Conservation (phyloP, 2,113 vertebrate species). For the Diglossa brunneiventris region DNA sequence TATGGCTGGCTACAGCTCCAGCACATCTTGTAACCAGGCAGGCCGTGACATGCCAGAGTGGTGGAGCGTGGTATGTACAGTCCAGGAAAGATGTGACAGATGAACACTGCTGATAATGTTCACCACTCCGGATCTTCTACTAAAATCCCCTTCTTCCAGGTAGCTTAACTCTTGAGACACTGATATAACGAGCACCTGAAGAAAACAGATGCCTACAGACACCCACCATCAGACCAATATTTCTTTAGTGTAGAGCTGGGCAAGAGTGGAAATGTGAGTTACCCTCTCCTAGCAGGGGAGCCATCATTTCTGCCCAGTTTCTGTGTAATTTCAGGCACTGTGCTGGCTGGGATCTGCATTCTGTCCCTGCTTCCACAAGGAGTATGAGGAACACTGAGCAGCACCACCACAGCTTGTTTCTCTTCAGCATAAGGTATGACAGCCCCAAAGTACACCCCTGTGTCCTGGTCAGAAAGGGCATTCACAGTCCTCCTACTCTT, state of each 20-base stretch:
- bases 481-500: not conserved
- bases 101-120: conserved; percentile 32
- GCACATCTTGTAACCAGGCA: conserved; percentile 58
- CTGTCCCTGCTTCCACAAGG: not conserved
- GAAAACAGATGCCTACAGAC: not conserved
- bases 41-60: conserved; percentile 46
- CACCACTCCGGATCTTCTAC: not conserved
- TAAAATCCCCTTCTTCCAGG: conserved; percentile 33
- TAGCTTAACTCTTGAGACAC: conserved; percentile 52
- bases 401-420: not conserved
- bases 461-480: not conserved
- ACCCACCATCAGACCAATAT: not conserved
- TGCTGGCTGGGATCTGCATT: not conserved
- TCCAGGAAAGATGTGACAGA: conserved; percentile 54
- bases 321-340: not conserved
- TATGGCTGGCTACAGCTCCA: conserved; percentile 26
- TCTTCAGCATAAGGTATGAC: not conserved
- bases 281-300: not conserved
- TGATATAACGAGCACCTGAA: not conserved
- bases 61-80: conserved; percentile 31
- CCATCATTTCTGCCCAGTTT: not conserved
- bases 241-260: not conserved
- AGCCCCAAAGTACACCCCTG: not conserved
- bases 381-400: not conserved
- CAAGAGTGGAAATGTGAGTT: not conserved